Evolutionary conservation across 2,797 vertebrate species (phyloP).

Genomic region (Corythornis leucogaster): DNA sequence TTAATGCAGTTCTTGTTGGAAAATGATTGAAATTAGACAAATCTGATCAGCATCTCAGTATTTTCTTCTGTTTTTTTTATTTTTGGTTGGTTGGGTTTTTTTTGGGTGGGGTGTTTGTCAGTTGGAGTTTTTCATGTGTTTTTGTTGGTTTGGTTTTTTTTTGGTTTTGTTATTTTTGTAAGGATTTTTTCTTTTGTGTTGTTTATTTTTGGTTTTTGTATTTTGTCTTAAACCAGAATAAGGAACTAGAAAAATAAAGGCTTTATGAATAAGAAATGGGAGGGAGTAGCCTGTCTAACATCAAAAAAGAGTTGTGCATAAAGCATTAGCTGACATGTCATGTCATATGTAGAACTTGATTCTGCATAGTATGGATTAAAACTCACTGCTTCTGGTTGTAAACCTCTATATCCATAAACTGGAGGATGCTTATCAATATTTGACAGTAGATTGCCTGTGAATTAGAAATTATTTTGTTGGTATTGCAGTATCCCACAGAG

Average conservation of each 20-base stretch:
- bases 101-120: too few species aligned
- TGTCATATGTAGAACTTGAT: not conserved
- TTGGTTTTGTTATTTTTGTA: not conserved
- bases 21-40: not conserved
- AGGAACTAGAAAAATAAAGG: not conserved
- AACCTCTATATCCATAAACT: not conserved
- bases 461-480: not conserved
- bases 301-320: not conserved
- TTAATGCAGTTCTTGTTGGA: not conserved
- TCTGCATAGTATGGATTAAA: not conserved
- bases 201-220: too few species aligned
- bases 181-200: too few species aligned
- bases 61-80: not conserved
- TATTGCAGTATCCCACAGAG: not conserved
- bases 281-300: not conserved
- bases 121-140: not conserved
- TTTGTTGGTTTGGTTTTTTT: not conserved
- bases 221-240: not conserved
- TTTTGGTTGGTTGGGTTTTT: not conserved
- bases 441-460: not conserved
- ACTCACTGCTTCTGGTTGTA: not conserved
- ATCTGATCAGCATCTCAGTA: not conserved
- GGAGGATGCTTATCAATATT: not conserved
- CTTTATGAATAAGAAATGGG: not conserved
- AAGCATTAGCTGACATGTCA: not conserved